These are phyloP conservation scores for Pseudorasbora parva DNA, from an alignment of 2,113 vertebrate species.

Conservation along the genomic window DNA sequence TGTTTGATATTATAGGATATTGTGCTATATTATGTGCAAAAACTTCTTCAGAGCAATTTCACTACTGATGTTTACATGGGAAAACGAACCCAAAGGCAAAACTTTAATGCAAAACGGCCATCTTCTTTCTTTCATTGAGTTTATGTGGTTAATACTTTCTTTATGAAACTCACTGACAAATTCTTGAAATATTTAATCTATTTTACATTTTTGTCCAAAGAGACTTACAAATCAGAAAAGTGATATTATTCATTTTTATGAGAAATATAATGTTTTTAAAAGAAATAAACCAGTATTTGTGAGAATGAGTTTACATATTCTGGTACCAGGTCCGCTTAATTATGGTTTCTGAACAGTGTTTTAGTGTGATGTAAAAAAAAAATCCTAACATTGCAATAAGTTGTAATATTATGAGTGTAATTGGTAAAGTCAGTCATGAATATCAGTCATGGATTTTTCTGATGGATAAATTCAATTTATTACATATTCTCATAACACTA, in stretches of 20 bases:
- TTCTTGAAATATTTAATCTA: neutral
- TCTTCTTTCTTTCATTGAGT: neutral
- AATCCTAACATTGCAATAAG: neutral
- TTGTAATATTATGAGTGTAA: neutral
- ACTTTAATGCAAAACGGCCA: neutral
- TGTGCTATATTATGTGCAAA: neutral
- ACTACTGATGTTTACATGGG: conserved; percentile 27
- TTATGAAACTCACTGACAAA: neutral
- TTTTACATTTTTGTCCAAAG: neutral
- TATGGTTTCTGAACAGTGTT: neutral
- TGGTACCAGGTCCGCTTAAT: neutral
- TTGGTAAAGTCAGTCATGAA: neutral
- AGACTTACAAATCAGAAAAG: too few species aligned
- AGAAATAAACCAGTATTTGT: neutral
- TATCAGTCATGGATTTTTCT: neutral
- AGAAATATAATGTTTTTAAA: neutral
- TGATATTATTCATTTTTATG: neutral
- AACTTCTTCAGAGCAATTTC: neutral
- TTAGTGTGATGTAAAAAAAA: neutral
- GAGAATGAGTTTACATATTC: neutral
- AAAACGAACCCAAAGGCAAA: neutral
- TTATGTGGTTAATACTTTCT: neutral
- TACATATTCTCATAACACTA: neutral
- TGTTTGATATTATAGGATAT: conserved; percentile 36
- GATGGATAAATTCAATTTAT: neutral